phyloP scores from a whole-genome alignment of 2,797 vertebrate genomes.

The Pagetopsis macropterus region DNA sequence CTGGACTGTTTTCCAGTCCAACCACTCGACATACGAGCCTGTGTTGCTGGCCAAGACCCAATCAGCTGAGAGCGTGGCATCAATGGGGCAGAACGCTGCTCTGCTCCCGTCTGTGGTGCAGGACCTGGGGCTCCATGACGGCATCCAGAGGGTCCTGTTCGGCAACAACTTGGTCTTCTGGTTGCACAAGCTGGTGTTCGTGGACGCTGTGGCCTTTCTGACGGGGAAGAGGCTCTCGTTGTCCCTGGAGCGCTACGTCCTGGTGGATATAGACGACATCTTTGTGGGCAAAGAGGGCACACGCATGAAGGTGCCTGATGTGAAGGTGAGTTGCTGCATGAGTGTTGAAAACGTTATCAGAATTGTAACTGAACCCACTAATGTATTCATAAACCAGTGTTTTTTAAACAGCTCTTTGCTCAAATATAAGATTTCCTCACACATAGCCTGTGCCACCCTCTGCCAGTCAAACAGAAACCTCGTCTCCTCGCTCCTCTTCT shows the following conservation, averaged over 20 bases:
- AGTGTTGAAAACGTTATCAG: constrained; percentile 12
- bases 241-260: constrained; percentile 93
- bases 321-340: constrained; percentile 87
- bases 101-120: constrained; percentile 97
- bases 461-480: constrained; percentile 68
- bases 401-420: constrained; percentile 46
- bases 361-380: constrained; percentile 14
- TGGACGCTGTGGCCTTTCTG: constrained; percentile 95
- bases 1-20: constrained; percentile 99
- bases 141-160: constrained; percentile 96
- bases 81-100: constrained; percentile 88
- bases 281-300: constrained; percentile 99
- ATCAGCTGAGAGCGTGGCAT: constrained; percentile 89
- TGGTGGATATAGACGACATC: constrained; percentile 98
- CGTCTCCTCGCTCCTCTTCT: constrained; percentile 65
- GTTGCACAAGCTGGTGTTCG: constrained; percentile 97
- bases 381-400: constrained; percentile 33
- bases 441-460: constrained; percentile 49
- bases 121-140: constrained; percentile 96
- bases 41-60: constrained; percentile 96
- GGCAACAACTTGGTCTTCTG: constrained; percentile 98
- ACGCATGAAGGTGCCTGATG: constrained; percentile 97
- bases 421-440: constrained; percentile 49
- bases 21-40: constrained; percentile 97
- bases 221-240: constrained; percentile 95